These are phyloP conservation scores for Papilio protenor DNA, from an alignment of 2,888 invertebrate genomes.

Conservation along the genomic window DNA sequence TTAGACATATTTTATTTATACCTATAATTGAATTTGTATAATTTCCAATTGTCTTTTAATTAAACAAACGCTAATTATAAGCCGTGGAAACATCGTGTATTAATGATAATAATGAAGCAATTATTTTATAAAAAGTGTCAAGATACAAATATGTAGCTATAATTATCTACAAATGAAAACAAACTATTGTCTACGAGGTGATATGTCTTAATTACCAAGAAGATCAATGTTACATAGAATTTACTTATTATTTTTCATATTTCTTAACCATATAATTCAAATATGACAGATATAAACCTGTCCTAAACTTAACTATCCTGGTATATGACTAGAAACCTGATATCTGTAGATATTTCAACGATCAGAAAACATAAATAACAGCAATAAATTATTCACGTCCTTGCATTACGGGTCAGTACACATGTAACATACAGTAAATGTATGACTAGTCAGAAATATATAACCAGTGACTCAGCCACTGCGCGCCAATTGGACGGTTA, in stretches of 20 bases:
- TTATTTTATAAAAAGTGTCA: neutral
- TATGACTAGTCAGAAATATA: slow-evolving; percentile 17
- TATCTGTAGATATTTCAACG: slow-evolving; percentile 1
- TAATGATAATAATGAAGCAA: neutral
- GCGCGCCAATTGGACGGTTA: slow-evolving; percentile 16
- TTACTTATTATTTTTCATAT: neutral
- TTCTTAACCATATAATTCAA: neutral
- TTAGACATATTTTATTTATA: no score
- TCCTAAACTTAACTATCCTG: slow-evolving; percentile 1
- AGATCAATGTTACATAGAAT: neutral
- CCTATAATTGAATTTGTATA: no score
- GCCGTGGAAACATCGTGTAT: neutral
- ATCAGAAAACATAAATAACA: neutral
- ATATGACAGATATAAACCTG: neutral
- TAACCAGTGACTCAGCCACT: slow-evolving; percentile 2
- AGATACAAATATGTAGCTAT: neutral
- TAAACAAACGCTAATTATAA: neutral
- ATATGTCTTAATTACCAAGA: neutral
- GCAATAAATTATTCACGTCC: slow-evolving; percentile 17
- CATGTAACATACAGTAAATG: neutral
- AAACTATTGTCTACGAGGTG: neutral
- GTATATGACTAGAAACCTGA: neutral
- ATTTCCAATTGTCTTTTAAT: neutral
- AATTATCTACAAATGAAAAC: neutral
- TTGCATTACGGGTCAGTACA: slow-evolving; percentile 9